phyloP scores from a whole-genome alignment of 2,113 vertebrate species.

The Eulacestoma nigropectus region DNA sequence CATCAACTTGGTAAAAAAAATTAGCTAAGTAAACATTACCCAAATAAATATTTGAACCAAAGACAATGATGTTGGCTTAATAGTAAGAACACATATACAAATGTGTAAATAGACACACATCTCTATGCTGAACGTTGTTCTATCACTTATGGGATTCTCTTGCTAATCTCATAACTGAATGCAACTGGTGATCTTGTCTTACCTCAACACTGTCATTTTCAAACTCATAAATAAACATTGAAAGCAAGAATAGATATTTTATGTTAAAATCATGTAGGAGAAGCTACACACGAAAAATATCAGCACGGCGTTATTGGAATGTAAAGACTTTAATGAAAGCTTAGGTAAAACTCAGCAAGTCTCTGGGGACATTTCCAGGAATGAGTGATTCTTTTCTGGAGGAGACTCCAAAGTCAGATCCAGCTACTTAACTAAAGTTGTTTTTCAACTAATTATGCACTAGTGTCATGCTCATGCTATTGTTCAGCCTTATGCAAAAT shows the following conservation, averaged over 20 bases:
- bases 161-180: not conserved
- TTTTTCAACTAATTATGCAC: constrained; percentile 14
- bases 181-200: constrained; percentile 24
- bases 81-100: not conserved
- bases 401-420: not conserved
- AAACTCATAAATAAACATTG: constrained; percentile 31
- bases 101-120: not conserved
- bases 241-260: constrained; percentile 18
- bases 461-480: not conserved
- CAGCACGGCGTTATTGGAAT: not conserved
- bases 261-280: constrained; percentile 8
- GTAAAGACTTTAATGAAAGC: constrained; percentile 43
- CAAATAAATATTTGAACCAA: not conserved
- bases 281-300: constrained; percentile 21
- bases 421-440: not conserved
- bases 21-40: not conserved
- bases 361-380: constrained; percentile 32
- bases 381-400: not conserved
- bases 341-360: constrained; percentile 40
- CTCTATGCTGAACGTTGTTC: not conserved
- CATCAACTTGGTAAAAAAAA: not conserved
- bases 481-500: not conserved
- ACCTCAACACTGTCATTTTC: not conserved
- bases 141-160: not conserved
- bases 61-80: not conserved